These are phyloP conservation scores for Channa maculata DNA, from an alignment of 2,113 vertebrate genomes.

Conservation along the genomic window DNA sequence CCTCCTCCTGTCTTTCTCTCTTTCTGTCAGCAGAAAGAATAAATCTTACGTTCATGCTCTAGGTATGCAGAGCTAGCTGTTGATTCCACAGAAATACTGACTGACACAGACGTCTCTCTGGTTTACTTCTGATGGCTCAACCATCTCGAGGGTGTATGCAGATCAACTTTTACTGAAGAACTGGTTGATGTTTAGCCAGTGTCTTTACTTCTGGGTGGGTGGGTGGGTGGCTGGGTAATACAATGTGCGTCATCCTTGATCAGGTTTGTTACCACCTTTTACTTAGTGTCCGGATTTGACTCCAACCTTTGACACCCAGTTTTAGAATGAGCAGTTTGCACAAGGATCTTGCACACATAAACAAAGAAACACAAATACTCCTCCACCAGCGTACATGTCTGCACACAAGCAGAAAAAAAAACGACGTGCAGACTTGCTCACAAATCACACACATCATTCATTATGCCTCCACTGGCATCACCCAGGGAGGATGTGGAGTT, in stretches of 20 bases:
- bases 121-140: conserved; percentile 27
- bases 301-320: not conserved
- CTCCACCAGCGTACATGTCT: conserved; percentile 1
- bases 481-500: conserved; percentile 68
- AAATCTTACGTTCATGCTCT: conserved; percentile 40
- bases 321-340: conserved; percentile 10
- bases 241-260: not conserved
- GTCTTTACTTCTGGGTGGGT: not conserved
- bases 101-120: conserved; percentile 1
- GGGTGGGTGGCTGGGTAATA: conserved; percentile 2
- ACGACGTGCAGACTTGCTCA: conserved; percentile 6
- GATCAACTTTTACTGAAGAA: conserved; percentile 7
- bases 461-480: conserved; percentile 41
- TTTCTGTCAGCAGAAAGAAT: conserved; percentile 38
- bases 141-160: conserved; percentile 24
- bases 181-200: not conserved
- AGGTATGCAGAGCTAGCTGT: conserved; percentile 39
- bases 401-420: not conserved
- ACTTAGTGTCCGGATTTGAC: conserved; percentile 18
- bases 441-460: conserved; percentile 32
- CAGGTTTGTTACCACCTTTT: conserved; percentile 2
- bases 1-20: conserved; percentile 2
- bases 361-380: not conserved
- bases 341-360: not conserved
- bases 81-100: conserved; percentile 17